Percentiles rank a stretch among this genome's conserved stretches.
These are phyloP conservation scores for Meriones psammophilus DNA, from an alignment of 2,797 vertebrate genomes.

Conservation along the genomic window DNA sequence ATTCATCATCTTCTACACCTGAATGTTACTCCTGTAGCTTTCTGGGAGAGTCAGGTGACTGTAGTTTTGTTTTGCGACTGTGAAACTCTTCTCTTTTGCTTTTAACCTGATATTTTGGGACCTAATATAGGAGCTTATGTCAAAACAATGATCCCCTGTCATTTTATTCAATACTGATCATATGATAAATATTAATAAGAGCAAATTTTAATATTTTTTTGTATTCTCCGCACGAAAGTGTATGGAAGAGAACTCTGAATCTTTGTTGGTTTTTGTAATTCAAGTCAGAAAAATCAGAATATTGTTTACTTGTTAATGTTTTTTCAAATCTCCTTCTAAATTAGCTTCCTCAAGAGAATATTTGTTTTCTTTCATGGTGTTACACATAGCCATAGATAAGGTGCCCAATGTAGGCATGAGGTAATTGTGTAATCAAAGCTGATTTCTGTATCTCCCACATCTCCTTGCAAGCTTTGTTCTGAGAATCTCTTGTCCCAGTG, in stretches of 20 bases:
- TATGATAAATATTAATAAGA: constrained; percentile 41
- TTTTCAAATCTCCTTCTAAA: background rate
- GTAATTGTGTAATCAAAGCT: too few species aligned
- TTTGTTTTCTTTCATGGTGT: background rate
- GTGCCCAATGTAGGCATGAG: background rate
- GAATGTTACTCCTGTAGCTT: background rate
- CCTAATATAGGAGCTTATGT: background rate
- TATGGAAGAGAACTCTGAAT: background rate
- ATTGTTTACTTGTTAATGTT: background rate
- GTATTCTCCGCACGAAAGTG: background rate
- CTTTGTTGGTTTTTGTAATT: constrained; percentile 28
- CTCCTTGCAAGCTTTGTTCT: too few species aligned
- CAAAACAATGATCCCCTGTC: background rate
- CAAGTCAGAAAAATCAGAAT: constrained; percentile 9
- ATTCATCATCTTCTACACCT: background rate
- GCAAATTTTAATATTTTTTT: constrained; percentile 16
- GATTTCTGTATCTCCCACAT: too few species aligned
- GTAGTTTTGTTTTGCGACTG: background rate
- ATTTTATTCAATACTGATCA: background rate
- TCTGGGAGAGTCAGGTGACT: background rate
- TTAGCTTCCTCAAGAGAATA: constrained; percentile 39
- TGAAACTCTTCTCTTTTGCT: background rate
- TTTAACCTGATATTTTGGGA: background rate
- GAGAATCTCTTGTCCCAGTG: too few species aligned
- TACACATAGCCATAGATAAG: background rate